phyloP scores from a whole-genome alignment of 2,113 vertebrate genomes.

The Erinaceus europaeus region DNA sequence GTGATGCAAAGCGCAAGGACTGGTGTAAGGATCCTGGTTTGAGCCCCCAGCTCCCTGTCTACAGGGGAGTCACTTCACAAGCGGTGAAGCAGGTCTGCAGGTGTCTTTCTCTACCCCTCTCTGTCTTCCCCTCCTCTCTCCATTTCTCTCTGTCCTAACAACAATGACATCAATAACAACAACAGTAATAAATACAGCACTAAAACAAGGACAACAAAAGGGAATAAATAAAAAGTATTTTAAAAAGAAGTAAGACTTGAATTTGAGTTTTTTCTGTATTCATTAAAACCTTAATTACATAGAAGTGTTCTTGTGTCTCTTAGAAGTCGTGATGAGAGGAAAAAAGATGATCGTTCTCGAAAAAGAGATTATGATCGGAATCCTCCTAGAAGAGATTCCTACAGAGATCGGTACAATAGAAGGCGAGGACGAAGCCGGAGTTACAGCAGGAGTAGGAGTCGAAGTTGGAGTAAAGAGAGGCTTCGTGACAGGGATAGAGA shows the following conservation, averaged over 20 bases:
- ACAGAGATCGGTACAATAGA: constrained; percentile 95
- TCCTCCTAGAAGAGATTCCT: constrained; percentile 93
- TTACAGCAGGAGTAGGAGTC: constrained; percentile 94
- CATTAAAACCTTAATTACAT: constrained; percentile 33
- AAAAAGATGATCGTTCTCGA: constrained; percentile 95
- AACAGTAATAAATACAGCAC: too few relatives aligned
- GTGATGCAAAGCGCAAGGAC: too few relatives aligned
- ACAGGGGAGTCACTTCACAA: too few relatives aligned
- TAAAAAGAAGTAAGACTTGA: background rate
- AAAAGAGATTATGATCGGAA: constrained; percentile 96
- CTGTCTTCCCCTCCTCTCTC: too few relatives aligned
- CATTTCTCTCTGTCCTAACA: too few relatives aligned
- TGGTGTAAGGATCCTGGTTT: too few relatives aligned
- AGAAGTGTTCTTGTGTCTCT: constrained; percentile 46
- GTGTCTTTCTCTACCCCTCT: too few relatives aligned
- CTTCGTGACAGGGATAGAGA: constrained; percentile 91
- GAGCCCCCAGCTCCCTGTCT: too few relatives aligned
- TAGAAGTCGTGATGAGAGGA: constrained; percentile 95
- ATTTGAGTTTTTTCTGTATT: background rate
- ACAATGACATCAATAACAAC: too few relatives aligned
- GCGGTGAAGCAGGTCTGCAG: too few relatives aligned
- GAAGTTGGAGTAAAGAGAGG: constrained; percentile 96
- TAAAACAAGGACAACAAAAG: too few relatives aligned
- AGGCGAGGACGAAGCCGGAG: constrained; percentile 93
- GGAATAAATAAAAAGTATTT: too few relatives aligned